Conservation (phyloP, 2,888 invertebrate species). For the Ormia ochracea region DNA sequence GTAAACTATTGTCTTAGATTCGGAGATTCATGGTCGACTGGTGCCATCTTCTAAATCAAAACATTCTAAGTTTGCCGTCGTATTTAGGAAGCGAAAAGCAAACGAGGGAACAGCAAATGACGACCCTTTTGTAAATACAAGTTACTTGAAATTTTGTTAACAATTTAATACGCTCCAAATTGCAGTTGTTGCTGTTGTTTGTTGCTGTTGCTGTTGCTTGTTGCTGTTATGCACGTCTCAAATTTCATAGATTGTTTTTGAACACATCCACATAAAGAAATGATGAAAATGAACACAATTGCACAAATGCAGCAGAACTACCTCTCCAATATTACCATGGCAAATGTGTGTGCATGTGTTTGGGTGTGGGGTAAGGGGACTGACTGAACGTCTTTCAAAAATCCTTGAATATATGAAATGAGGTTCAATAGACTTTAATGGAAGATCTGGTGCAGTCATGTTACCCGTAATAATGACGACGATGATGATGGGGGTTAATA, state of each 20-base stretch:
- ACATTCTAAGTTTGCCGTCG: not conserved
- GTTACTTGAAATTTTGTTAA: constrained; percentile 53
- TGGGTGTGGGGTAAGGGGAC: not conserved
- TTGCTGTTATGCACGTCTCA: constrained; percentile 39
- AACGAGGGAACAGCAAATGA: not conserved
- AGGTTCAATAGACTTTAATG: constrained; percentile 58
- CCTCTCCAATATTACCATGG: not conserved
- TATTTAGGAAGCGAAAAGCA: not conserved
- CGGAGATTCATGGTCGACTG: too few relatives aligned
- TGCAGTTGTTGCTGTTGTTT: constrained; percentile 27
- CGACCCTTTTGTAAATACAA: constrained; percentile 46
- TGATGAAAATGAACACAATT: constrained; percentile 16
- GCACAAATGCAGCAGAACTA: constrained; percentile 15
- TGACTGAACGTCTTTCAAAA: constrained; percentile 55
- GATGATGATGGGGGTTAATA: constrained; percentile 49
- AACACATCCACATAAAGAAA: constrained; percentile 25
- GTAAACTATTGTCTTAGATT: too few relatives aligned
- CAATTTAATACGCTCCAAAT: constrained; percentile 48
- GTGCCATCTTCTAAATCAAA: too few relatives aligned
- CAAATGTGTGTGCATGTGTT: not conserved
- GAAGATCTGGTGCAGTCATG: constrained; percentile 18
- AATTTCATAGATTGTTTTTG: constrained; percentile 56
- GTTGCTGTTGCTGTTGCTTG: constrained; percentile 25
- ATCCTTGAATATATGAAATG: constrained; percentile 53
- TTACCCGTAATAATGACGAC: constrained; percentile 25